phyloP scores from a whole-genome alignment of 2,113 vertebrate species.

The Oreotrochilus melanogaster region DNA sequence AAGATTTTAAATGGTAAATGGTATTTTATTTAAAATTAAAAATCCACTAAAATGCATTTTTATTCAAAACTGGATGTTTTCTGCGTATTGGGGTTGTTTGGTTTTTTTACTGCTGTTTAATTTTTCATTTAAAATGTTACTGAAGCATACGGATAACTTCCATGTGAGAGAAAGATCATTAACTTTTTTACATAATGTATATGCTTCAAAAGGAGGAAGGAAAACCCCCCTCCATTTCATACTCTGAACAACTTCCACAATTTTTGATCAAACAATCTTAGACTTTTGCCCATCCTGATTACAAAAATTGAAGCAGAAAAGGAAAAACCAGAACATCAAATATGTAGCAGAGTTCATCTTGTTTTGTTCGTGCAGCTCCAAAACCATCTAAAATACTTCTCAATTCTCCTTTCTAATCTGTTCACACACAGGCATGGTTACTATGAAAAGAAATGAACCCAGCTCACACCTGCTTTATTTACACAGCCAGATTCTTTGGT shows the following conservation, averaged over 20 bases:
- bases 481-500: neutral
- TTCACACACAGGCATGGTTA: neutral
- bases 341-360: neutral
- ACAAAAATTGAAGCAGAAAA: neutral
- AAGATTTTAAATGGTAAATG: neutral
- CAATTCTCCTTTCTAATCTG: neutral
- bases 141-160: neutral
- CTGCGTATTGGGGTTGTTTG: no score
- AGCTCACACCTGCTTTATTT: neutral
- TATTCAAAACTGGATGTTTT: neutral
- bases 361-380: neutral
- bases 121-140: neutral
- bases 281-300: neutral
- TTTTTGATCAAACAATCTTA: neutral
- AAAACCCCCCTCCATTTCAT: neutral
- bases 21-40: neutral
- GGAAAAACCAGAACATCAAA: neutral
- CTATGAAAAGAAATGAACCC: neutral
- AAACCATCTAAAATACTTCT: neutral
- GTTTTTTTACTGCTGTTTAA: neutral
- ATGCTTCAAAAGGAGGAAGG: neutral
- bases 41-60: neutral
- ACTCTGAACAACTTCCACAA: neutral
- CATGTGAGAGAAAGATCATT: neutral
- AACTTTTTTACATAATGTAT: neutral